phyloP scores from a whole-genome alignment of 2,797 vertebrate genomes.

The Pelodytes ibericus region DNA sequence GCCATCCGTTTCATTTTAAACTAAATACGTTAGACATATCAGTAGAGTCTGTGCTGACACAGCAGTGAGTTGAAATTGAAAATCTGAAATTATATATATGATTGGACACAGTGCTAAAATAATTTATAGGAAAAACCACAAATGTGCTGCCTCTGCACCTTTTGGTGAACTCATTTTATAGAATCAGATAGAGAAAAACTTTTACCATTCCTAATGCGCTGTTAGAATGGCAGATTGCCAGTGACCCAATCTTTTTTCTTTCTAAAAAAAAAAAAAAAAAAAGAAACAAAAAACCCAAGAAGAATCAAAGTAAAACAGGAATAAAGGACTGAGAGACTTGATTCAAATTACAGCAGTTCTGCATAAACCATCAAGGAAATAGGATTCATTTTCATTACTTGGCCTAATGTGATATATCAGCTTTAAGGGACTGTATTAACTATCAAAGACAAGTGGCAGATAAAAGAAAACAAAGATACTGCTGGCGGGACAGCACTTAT shows the following conservation, averaged over 20 bases:
- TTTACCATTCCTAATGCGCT: constrained; percentile 81
- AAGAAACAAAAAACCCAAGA: constrained; percentile 59
- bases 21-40: constrained; percentile 84
- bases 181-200: constrained; percentile 84
- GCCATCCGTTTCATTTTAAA: constrained; percentile 82
- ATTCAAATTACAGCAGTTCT: constrained; percentile 80
- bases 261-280: constrained; percentile 58
- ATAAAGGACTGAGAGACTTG: constrained; percentile 65
- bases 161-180: constrained; percentile 82
- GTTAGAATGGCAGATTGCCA: constrained; percentile 79
- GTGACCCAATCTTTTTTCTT: constrained; percentile 68
- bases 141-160: constrained; percentile 87
- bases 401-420: constrained; percentile 73
- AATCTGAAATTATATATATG: constrained; percentile 89
- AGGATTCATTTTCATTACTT: constrained; percentile 74
- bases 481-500: constrained; percentile 62
- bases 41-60: constrained; percentile 84
- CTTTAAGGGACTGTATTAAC: constrained; percentile 69
- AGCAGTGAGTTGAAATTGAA: constrained; percentile 86
- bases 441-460: constrained; percentile 72
- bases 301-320: constrained; percentile 63
- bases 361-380: constrained; percentile 77
- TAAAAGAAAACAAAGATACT: constrained; percentile 64
- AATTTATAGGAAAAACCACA: constrained; percentile 85
- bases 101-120: constrained; percentile 88